Percentiles rank a stretch among this genome's conserved stretches.
phyloP scores from a whole-genome alignment of 1,140 invertebrate species.

The Tetramorium alpestre region DNA sequence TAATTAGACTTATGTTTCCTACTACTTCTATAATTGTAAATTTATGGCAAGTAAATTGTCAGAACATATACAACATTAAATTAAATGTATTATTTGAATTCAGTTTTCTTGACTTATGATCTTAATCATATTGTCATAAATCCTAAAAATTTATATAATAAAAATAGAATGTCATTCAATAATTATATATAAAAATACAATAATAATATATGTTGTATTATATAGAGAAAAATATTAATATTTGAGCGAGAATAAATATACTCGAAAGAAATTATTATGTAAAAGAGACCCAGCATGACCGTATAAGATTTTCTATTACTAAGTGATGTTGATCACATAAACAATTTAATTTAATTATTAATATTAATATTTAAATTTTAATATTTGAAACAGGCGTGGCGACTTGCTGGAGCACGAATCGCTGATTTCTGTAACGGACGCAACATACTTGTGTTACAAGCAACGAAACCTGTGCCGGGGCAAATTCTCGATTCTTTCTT shows the following conservation, averaged over 20 bases:
- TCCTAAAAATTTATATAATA: neutral
- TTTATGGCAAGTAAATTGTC: neutral
- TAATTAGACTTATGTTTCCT: neutral
- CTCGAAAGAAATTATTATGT: too few species aligned
- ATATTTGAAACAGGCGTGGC: conserved; percentile 75
- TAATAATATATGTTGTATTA: neutral
- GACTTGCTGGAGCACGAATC: conserved; percentile 78
- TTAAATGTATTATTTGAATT: neutral
- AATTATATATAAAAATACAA: neutral
- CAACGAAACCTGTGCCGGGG: conserved; percentile 38
- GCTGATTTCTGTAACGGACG: conserved; percentile 79
- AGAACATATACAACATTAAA: neutral
- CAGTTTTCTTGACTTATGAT: neutral
- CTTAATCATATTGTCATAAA: neutral
- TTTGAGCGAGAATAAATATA: too few species aligned
- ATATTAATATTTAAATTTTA: neutral
- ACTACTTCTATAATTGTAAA: neutral
- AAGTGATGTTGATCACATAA: too few species aligned
- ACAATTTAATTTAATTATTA: too few species aligned
- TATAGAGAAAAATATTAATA: neutral
- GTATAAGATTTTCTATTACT: too few species aligned
- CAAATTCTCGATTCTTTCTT: conserved; percentile 67
- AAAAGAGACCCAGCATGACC: too few species aligned
- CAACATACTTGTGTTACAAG: conserved; percentile 72
- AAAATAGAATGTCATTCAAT: neutral